Evolutionary conservation across 2,113 vertebrate genomes (phyloP).

Genomic region (Salvelinus namaycush): DNA sequence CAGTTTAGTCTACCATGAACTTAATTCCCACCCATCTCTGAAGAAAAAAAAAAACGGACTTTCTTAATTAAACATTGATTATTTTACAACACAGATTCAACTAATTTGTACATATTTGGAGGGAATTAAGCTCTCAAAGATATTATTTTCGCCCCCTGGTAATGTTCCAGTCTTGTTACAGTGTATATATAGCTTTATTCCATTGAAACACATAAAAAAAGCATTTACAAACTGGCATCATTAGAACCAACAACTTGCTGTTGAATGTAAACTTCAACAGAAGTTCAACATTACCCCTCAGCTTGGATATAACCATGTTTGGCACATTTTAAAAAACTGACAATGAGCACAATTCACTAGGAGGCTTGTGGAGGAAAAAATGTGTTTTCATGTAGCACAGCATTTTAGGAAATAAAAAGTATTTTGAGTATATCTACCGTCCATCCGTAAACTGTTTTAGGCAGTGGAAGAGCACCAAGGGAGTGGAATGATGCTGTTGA

Average conservation of each 20-base stretch:
- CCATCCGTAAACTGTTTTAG: constrained; percentile 83
- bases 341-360: constrained; percentile 61
- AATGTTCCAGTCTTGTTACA: constrained; percentile 45
- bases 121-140: constrained; percentile 55
- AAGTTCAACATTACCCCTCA: constrained; percentile 51
- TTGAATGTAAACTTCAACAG: constrained; percentile 58
- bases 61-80: constrained; percentile 71
- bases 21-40: constrained; percentile 71
- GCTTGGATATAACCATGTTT: constrained; percentile 60
- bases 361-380: constrained; percentile 71
- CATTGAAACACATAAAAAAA: constrained; percentile 67
- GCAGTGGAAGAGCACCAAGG: constrained; percentile 90
- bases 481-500: constrained; percentile 79
- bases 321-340: constrained; percentile 66
- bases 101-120: constrained; percentile 75
- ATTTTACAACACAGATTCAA: constrained; percentile 76
- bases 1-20: constrained; percentile 76
- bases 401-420: neutral
- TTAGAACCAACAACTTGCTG: constrained; percentile 60
- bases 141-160: constrained; percentile 40
- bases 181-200: constrained; percentile 55
- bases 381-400: constrained; percentile 74
- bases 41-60: constrained; percentile 27
- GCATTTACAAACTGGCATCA: constrained; percentile 76
- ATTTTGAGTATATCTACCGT: neutral